These are phyloP conservation scores for Deroplatys truncata DNA, from an alignment of 2,888 invertebrate species.

Conservation along the genomic window DNA sequence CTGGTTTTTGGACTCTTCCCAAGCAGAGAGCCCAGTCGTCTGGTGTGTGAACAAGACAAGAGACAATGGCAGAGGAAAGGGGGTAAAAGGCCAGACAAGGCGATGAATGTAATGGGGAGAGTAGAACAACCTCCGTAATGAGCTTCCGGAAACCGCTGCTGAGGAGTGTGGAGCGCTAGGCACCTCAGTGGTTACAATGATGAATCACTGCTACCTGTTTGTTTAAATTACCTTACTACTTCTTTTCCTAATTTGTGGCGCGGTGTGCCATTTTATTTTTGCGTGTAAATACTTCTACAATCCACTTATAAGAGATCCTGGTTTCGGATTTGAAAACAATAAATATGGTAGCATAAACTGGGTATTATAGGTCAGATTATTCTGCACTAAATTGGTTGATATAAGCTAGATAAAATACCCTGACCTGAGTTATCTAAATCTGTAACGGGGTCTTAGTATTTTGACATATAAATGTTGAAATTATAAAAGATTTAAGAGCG, in stretches of 20 bases:
- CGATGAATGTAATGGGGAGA: conserved; percentile 2
- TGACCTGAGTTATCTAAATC: too few relatives aligned
- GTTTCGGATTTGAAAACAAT: too few relatives aligned
- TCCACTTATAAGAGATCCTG: too few relatives aligned
- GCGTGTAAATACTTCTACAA: too few relatives aligned
- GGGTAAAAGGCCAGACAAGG: not conserved
- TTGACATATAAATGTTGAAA: too few relatives aligned
- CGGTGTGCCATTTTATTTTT: not conserved
- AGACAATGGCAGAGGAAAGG: not conserved
- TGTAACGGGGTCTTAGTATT: too few relatives aligned
- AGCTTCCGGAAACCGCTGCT: not conserved
- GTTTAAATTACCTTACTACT: not conserved
- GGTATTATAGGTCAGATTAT: too few relatives aligned
- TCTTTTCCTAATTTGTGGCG: not conserved
- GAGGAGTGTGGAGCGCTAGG: not conserved
- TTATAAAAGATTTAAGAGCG: too few relatives aligned
- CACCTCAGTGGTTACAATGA: not conserved
- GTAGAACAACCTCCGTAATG: not conserved
- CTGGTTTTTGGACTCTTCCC: not conserved
- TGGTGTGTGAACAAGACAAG: not conserved
- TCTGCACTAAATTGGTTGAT: too few relatives aligned
- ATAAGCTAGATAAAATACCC: too few relatives aligned
- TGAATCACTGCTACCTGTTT: not conserved
- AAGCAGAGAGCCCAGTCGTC: not conserved
- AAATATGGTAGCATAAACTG: too few relatives aligned